Base-by-base conservation (phyloP, 1,140 invertebrate species). In the Drosophila truncata region DNA sequence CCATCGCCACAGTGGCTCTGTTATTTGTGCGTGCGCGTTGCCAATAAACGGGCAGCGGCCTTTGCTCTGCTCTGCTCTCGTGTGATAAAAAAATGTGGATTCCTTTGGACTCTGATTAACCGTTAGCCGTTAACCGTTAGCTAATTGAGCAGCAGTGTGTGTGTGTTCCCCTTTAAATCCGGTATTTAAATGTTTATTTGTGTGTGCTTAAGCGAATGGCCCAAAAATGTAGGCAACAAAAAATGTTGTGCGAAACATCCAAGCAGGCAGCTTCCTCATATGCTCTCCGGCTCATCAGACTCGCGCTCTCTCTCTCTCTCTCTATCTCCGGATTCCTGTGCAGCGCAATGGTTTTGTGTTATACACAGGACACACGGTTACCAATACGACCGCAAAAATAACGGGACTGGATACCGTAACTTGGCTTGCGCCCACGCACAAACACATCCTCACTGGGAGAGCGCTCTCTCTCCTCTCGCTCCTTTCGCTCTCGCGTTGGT, bases 1-100 rank as follows among this genome's bases (percentile, higher is more conserved):
- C 52, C 62, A 54, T 54, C 44, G 75, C 42, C 71, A 62, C 58
- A 52, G 37, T 67, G 61, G 50, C 82, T 73, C 64, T 63, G 76
- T 84, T 86, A 86, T 82, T 86, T 87, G 83, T 86, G 83, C 83
- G 83, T 86, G 83, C 83, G 83, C 83, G 83, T 86, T 86, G 83
- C 80, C 80, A 86, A 86, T 86, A 86, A 86, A 87, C 83, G 83
- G 83, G 83, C 82, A 86, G 83, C 71, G 79, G 82, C 70, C 42
- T 63, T 47, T 61, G 70, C 64, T 60, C 63, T 61, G 81, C 77
- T 60, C 63, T 61, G 81, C 77, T 80, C 67, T 87, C 64, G 73
- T 87, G 84, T 88, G 80, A 84, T 87, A 90, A 65, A 67, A 75
- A 71, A 65, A 44, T 79, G 37, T 50, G 67, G 23, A 72, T 60